Conservation (phyloP, 2,888 invertebrate genomes). For the Kryphioiulus occultus region DNA sequence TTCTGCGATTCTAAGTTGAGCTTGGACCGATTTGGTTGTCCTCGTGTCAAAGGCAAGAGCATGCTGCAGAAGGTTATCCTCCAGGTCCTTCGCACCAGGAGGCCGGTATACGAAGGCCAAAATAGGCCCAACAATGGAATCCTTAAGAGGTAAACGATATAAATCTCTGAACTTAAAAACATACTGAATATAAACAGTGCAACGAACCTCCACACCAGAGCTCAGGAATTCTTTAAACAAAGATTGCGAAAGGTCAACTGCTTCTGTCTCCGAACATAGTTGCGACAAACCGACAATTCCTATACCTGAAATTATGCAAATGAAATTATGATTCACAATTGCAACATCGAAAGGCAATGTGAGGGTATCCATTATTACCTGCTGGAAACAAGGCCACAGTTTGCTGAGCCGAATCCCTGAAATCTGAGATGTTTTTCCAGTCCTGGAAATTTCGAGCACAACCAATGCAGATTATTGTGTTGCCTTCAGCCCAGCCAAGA, state of each 20-base stretch:
- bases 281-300: slow-evolving; percentile 23
- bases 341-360: not conserved
- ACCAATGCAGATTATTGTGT: slow-evolving; percentile 25
- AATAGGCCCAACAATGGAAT: not conserved
- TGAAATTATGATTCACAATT: not conserved
- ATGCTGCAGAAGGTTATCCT: not conserved
- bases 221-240: slow-evolving; percentile 1
- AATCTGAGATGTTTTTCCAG: slow-evolving; percentile 22
- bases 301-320: not conserved
- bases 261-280: not conserved
- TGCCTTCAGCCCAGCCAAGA: slow-evolving; percentile 8
- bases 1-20: not conserved
- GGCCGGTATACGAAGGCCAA: not conserved
- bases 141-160: not conserved
- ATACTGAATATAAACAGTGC: too few relatives aligned
- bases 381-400: slow-evolving; percentile 26
- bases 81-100: not conserved
- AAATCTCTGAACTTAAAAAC: too few relatives aligned
- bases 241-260: not conserved
- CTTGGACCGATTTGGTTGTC: not conserved
- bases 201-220: slow-evolving; percentile 8
- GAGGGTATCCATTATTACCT: not conserved
- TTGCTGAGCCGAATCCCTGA: not conserved
- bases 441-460: not conserved
- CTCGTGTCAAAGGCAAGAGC: not conserved